Evolutionary conservation across 2,113 vertebrate species (phyloP).

Genomic region (Chionodraco myersi): DNA sequence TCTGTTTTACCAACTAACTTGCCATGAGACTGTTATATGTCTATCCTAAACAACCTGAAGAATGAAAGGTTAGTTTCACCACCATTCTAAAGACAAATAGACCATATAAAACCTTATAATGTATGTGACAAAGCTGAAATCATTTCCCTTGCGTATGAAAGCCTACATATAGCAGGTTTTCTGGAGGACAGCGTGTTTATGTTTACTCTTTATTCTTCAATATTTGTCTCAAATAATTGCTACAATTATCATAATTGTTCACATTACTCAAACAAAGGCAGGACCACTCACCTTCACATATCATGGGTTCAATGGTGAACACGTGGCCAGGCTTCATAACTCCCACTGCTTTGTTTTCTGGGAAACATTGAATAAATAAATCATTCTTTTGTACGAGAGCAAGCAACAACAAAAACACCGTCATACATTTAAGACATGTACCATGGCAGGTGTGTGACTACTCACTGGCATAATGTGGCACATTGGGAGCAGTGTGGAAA

Average conservation of each 20-base stretch:
- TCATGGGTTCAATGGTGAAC: conserved; percentile 99
- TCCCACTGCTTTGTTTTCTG: conserved; percentile 99
- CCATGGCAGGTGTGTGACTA: background rate
- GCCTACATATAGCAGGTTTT: background rate
- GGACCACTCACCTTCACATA: conserved; percentile 93
- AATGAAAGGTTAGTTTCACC: background rate
- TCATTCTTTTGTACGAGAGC: background rate
- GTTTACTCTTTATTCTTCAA: background rate
- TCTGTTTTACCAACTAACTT: background rate
- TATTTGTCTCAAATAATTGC: background rate
- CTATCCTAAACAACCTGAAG: accelerated
- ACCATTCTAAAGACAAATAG: background rate
- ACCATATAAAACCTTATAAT: background rate
- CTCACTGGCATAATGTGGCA: conserved; percentile 84
- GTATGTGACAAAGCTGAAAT: background rate
- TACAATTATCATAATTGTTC: background rate
- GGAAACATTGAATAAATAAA: conserved; percentile 1
- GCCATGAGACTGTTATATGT: background rate
- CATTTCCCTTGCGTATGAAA: background rate
- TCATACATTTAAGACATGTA: background rate
- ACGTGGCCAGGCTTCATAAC: conserved; percentile 99
- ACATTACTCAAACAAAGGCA: background rate
- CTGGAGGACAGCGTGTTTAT: too few species aligned
- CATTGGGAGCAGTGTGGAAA: conserved; percentile 97
- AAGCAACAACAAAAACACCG: background rate